Percentiles rank a stretch among this genome's conserved stretches.
These are phyloP conservation scores for Macrochelys suwanniensis DNA, from an alignment of 2,797 vertebrate species.

Conservation along the genomic window DNA sequence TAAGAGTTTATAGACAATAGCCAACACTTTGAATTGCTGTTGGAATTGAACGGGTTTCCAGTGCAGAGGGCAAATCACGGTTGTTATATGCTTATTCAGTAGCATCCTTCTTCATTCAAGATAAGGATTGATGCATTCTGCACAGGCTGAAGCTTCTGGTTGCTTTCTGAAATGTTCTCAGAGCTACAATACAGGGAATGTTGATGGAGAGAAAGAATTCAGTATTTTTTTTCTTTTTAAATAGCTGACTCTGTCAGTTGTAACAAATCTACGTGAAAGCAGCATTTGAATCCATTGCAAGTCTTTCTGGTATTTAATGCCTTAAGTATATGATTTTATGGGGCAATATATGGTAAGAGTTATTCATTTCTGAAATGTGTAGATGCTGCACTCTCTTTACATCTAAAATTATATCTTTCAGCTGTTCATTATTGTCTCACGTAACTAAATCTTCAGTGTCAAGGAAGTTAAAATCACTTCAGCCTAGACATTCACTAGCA, in stretches of 20 bases:
- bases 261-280: background rate
- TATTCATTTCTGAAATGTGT: slow-evolving; percentile 31
- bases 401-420: slow-evolving; percentile 55
- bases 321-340: slow-evolving; percentile 15
- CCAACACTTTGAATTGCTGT: background rate
- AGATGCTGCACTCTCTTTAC: slow-evolving; percentile 3
- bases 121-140: no score
- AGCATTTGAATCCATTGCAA: background rate
- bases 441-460: slow-evolving; percentile 39
- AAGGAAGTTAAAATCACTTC: slow-evolving; percentile 56
- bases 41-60: background rate
- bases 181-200: slow-evolving; percentile 50
- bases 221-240: slow-evolving; percentile 30
- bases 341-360: background rate
- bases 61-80: background rate
- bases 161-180: slow-evolving; percentile 57
- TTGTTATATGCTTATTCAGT: background rate
- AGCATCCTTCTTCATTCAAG: background rate
- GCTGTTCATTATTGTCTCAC: slow-evolving; percentile 31
- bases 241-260: slow-evolving; percentile 19
- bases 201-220: slow-evolving; percentile 61
- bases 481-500: slow-evolving; percentile 29
- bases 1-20: background rate
- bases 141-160: background rate
- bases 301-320: slow-evolving; percentile 21